Evolutionary conservation across 2,888 invertebrate species (phyloP).

Genomic region (Hybos culiciformis): DNA sequence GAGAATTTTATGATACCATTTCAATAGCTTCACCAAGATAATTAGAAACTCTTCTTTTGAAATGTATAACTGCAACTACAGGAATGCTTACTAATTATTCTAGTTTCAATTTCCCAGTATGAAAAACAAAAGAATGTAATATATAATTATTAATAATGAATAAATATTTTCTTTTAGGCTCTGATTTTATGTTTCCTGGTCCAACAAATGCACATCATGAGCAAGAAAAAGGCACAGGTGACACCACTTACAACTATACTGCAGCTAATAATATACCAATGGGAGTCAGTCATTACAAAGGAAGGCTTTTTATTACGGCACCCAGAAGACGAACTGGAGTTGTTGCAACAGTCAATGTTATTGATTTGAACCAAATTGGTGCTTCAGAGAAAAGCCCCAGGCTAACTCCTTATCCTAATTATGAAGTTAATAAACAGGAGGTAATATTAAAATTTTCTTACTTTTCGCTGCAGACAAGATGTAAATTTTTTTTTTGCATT

Average conservation of each 20-base stretch:
- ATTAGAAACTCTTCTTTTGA: no score
- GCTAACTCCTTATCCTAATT: conserved; percentile 29
- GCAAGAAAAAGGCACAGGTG: no score
- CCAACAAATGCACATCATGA: no score
- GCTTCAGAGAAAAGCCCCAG: conserved; percentile 23
- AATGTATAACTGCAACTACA: no score
- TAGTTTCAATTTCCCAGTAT: no score
- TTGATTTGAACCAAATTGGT: conserved; percentile 28
- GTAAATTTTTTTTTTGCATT: background rate
- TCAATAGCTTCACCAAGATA: no score
- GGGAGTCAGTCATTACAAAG: conserved; percentile 30
- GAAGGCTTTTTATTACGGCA: conserved; percentile 55
- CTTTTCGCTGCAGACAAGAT: no score
- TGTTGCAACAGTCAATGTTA: conserved; percentile 44
- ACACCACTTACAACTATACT: no score
- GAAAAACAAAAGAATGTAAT: no score
- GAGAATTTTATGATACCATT: no score
- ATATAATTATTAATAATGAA: no score
- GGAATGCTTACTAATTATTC: no score
- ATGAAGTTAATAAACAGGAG: conserved; percentile 25
- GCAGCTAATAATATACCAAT: conserved; percentile 34
- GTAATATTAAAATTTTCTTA: conserved; percentile 6
- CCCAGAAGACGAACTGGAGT: conserved; percentile 55
- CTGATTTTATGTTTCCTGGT: background rate
- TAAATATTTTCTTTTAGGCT: background rate